phyloP scores from a whole-genome alignment of 2,113 vertebrate genomes.

The Thunnus maccoyii region DNA sequence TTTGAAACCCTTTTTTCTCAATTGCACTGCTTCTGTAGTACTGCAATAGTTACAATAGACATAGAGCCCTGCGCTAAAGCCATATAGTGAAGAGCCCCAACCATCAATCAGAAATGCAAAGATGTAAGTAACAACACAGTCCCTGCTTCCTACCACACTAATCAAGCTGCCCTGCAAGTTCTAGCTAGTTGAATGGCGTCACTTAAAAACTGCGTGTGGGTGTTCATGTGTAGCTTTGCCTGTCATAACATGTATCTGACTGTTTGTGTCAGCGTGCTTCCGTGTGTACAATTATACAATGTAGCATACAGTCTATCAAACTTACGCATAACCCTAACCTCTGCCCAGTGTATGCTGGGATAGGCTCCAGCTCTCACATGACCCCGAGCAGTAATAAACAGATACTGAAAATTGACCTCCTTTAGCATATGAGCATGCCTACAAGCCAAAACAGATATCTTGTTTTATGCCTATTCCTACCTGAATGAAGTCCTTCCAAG shows the following conservation, averaged over 20 bases:
- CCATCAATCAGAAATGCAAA: slow-evolving; percentile 4
- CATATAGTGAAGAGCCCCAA: not conserved
- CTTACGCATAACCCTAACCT: not conserved
- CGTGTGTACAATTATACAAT: slow-evolving; percentile 1
- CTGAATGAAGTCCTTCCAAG: slow-evolving; percentile 42
- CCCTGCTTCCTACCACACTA: not conserved
- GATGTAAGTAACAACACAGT: not conserved
- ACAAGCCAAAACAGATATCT: not conserved
- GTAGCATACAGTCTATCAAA: slow-evolving; percentile 12
- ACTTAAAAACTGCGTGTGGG: not conserved
- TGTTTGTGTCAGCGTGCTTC: slow-evolving; percentile 31
- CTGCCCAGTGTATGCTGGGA: slow-evolving; percentile 14
- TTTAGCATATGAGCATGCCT: not conserved
- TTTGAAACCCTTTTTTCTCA: too few relatives aligned
- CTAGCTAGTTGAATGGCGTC: slow-evolving; percentile 34
- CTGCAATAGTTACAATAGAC: not conserved
- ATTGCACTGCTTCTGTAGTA: not conserved
- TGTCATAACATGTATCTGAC: slow-evolving; percentile 38
- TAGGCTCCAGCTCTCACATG: not conserved
- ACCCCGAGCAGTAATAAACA: not conserved
- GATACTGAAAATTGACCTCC: not conserved
- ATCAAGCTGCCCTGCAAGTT: slow-evolving; percentile 52
- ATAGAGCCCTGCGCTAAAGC: not conserved
- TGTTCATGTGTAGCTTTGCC: slow-evolving; percentile 2
- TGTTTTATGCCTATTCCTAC: slow-evolving; percentile 37